A percentile compares a stretch with the other conserved stretches of the same genome.
These are phyloP conservation scores for Contarinia nasturtii DNA, from an alignment of 1,140 invertebrate species.

Conservation along the genomic window DNA sequence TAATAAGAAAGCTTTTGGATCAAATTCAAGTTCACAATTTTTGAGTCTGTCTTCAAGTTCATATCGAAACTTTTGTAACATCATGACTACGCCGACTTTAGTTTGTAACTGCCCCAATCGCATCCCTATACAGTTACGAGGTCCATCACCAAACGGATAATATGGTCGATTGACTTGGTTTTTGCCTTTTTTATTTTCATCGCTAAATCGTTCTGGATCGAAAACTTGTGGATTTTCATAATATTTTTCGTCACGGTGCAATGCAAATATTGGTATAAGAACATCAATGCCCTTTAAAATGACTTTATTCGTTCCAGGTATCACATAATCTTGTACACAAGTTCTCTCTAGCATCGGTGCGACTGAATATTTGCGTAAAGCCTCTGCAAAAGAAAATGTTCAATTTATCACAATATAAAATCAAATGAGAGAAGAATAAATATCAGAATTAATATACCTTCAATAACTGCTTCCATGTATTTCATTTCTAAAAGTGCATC, in stretches of 20 bases:
- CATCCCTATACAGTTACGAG: slow-evolving; percentile 13
- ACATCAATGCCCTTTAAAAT: slow-evolving; percentile 35
- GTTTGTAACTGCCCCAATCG: neutral
- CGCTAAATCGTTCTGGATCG: neutral
- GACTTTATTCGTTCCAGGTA: slow-evolving; percentile 31
- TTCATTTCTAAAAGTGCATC: slow-evolving; percentile 16
- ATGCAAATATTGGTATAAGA: slow-evolving; percentile 33
- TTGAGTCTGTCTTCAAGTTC: no score
- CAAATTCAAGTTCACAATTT: no score
- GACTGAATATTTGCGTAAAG: no score
- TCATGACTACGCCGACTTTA: neutral
- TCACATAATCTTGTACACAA: slow-evolving; percentile 23
- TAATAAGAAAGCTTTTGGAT: no score
- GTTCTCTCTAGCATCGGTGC: no score
- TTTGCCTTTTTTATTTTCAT: slow-evolving; percentile 6
- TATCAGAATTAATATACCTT: slow-evolving; percentile 5
- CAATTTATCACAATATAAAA: no score
- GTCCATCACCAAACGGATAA: slow-evolving; percentile 9
- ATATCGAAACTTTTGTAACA: neutral
- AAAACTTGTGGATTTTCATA: slow-evolving; percentile 19
- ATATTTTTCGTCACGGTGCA: slow-evolving; percentile 38
- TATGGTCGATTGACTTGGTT: slow-evolving; percentile 9
- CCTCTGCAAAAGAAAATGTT: no score
- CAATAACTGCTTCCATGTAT: slow-evolving; percentile 21
- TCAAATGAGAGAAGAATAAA: no score